Evolutionary conservation across 2,113 vertebrate species (phyloP), one percentile per base, ranked within the genome.

Genomic region (Chinchilla lanigera): DNA sequence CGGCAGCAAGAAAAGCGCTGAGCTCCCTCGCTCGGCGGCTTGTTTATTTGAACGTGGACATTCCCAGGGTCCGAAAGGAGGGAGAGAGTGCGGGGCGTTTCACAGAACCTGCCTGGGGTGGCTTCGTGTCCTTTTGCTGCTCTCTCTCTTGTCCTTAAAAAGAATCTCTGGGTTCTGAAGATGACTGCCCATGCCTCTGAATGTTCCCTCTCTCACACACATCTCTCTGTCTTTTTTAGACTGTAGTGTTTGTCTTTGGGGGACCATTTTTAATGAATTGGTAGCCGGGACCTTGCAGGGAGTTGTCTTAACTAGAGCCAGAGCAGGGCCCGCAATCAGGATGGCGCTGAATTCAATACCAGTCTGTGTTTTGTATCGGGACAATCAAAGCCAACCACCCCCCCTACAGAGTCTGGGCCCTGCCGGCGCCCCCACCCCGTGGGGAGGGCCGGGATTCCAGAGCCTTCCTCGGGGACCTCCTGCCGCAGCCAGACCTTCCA

Each of bases 1-100:
- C 98, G 97, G 96, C 97, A 94, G 96, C 97, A 93, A 97, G 98
- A 95, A 78, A 96, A 97, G 87, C 81, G 96, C 98, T 98, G 95
- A 93, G 98, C 97, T 97, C 94, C 47, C 94, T 50, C 78, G 86
- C 97, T 26, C 71, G 14, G 96, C 98, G 54, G 35, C 97, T 98
- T 97, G 97, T 98, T 98, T 98, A 98, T 98, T 98, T 98, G 98
- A 97, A 98, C 96, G 89, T 85, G 90, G 96, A 96, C 90, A 96
- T 98, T 98, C 98, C 98, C 97, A 98, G 96, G 97, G 98, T 98
- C 98, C 80, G 96, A 98, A 98, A 96, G 85, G 97, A 97, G 50
- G 77, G 50, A 35, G 30, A 52, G 8, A 30, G 94, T 80, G 87
- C 83, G 93, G 44, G 89, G 87, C 97, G 92, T 97, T 97, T 97